Base-by-base conservation (phyloP, 2,888 invertebrate species). In the Eudasyphora cyanicolor region DNA sequence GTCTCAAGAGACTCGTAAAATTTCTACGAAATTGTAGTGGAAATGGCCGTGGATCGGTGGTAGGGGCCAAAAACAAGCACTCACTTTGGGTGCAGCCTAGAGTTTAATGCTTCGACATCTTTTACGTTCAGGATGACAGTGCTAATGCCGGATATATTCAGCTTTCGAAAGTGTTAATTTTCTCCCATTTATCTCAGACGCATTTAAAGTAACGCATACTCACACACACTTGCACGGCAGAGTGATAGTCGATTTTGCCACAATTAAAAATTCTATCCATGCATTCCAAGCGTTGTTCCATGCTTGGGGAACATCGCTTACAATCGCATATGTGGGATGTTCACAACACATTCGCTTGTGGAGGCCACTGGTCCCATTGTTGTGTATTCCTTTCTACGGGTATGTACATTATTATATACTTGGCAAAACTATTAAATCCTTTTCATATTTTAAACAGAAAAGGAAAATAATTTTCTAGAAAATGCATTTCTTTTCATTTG, bases 1-100 rank as follows among this genome's bases (percentile, higher is more conserved):
- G 85, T 85, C 84, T 84, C 85, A 86, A 82, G 85, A 76, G 85
- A 70, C 82, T 80, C 84, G 67, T 86, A 84, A 85, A 85, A 81
- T 76, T 60, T 67, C 45, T 21, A 77, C 73, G 67, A 45, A 60
- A 19, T 29, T 49, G 54, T 24, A 75, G 45, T 32, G 49, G 29
- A 38, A 69, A n/a, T n/a, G 75, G 67, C 45, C 17, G 7, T 8
- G 27, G 0, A 38, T 17, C 19, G 10, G 5, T 2, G 14, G 19
- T 29, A 12, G 51, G n/a, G 51, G 32, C 1, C 12, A 29, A 14
- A 19, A 67, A n/a, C 45, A 57, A 76, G 62, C 24, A 35, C 42
- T 75, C 74, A 74, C 69, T 70, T 80, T 62, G 35, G n/a, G 27
- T 24, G 57, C 27, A 2, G 57, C 27, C 57, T 14, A 57, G 14